phyloP scores from a whole-genome alignment of 2,888 invertebrate species.

The Meloe dianella region DNA sequence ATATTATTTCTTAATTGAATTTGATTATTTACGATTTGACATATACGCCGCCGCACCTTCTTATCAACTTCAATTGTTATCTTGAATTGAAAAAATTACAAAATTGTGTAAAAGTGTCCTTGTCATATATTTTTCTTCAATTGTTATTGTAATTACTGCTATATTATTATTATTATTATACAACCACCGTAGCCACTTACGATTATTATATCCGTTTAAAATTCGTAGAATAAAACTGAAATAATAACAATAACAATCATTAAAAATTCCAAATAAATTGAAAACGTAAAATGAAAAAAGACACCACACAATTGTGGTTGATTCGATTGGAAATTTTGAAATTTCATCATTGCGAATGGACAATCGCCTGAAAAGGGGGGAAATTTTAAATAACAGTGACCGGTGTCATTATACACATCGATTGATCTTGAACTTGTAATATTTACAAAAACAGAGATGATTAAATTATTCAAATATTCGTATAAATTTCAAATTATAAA shows the following conservation, averaged over 20 bases:
- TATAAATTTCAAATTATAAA: neutral
- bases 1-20: neutral
- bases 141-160: neutral
- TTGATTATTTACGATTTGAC: too few relatives aligned
- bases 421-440: neutral
- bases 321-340: neutral
- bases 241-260: neutral
- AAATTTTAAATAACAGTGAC: constrained; percentile 1
- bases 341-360: neutral
- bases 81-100: neutral
- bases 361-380: neutral
- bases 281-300: neutral
- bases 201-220: neutral
- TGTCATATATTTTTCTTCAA: neutral
- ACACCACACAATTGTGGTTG: constrained; percentile 1
- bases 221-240: neutral
- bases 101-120: neutral
- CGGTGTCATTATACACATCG: neutral
- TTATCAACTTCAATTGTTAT: neutral
- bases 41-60: neutral
- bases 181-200: neutral
- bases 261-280: neutral
- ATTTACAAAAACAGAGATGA: neutral
- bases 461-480: neutral
- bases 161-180: neutral